A percentile compares a stretch with the other conserved stretches of the same genome.
Conservation (phyloP, 1,140 invertebrate species). For the Orussus abietinus region DNA sequence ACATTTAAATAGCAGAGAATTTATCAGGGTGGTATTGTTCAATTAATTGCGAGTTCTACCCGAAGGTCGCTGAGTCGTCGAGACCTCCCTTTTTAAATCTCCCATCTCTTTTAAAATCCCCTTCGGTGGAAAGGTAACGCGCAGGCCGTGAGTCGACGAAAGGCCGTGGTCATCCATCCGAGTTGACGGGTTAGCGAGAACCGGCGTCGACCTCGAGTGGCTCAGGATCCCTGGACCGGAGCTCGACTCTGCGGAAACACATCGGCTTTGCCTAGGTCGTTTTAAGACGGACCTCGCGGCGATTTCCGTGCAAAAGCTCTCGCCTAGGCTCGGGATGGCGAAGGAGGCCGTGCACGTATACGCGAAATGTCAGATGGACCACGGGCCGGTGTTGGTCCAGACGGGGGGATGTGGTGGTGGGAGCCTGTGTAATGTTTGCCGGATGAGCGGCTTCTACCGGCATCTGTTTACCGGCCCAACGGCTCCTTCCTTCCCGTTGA, state of each 20-base stretch:
- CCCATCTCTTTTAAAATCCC: too few relatives aligned
- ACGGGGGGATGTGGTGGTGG: slow-evolving; percentile 23
- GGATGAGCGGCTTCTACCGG: slow-evolving; percentile 35
- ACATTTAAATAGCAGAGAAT: too few relatives aligned
- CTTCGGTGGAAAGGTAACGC: too few relatives aligned
- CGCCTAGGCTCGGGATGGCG: slow-evolving; percentile 8
- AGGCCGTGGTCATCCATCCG: neutral
- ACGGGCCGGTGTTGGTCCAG: slow-evolving; percentile 19
- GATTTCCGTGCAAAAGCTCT: slow-evolving; percentile 16
- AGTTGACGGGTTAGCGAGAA: neutral
- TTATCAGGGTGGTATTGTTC: too few relatives aligned
- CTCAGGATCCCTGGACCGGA: slow-evolving; percentile 26
- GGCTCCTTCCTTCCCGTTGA: slow-evolving; percentile 24
- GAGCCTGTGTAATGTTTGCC: slow-evolving; percentile 41
- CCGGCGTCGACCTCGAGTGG: too few relatives aligned
- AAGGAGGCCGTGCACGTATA: slow-evolving; percentile 23
- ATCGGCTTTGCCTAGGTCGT: slow-evolving; percentile 28
- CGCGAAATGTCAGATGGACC: slow-evolving; percentile 31
- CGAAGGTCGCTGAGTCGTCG: too few relatives aligned
- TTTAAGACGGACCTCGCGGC: slow-evolving; percentile 11
- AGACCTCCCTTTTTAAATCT: too few relatives aligned
- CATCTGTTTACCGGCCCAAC: slow-evolving; percentile 39
- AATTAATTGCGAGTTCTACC: too few relatives aligned
- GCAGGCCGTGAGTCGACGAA: too few relatives aligned
- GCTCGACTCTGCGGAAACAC: slow-evolving; percentile 24